Evolutionary conservation across 2,797 vertebrate genomes (phyloP).

Genomic region (Pterois miles): DNA sequence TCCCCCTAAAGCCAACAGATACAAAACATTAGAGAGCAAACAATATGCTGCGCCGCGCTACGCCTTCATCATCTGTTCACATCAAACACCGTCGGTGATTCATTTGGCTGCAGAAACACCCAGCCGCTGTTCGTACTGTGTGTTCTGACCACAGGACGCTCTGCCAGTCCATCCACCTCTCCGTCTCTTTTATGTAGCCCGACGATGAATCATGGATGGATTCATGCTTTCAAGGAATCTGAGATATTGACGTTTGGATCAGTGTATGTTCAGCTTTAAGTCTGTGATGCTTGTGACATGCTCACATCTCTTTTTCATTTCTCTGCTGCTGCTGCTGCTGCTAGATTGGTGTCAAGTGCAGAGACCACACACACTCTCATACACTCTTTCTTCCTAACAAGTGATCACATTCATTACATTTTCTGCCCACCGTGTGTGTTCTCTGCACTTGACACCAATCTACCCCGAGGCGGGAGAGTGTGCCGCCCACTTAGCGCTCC

Average conservation of each 20-base stretch:
- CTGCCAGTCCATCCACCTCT: not conserved
- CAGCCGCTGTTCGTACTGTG: not conserved
- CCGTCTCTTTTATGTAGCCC: not conserved
- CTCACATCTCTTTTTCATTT: constrained; percentile 10
- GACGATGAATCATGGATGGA: constrained; percentile 60
- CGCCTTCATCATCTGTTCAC: constrained; percentile 12
- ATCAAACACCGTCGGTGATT: constrained; percentile 14
- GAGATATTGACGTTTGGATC: constrained; percentile 70
- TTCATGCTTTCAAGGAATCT: constrained; percentile 67
- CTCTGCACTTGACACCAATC: constrained; percentile 72
- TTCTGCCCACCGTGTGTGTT: constrained; percentile 69
- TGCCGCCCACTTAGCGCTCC: constrained; percentile 65
- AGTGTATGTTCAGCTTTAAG: constrained; percentile 30
- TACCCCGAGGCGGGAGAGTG: constrained; percentile 67
- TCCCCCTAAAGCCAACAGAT: not conserved
- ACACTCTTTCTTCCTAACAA: constrained; percentile 48
- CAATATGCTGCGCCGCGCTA: not conserved
- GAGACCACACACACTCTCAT: constrained; percentile 20
- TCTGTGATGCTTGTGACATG: constrained; percentile 39
- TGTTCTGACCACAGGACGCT: constrained; percentile 1
- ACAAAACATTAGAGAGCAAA: not conserved
- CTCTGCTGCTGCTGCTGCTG: not conserved
- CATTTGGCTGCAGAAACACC: not conserved
- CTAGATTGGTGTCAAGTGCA: constrained; percentile 67
- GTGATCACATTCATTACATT: constrained; percentile 73